Conservation (phyloP, 1,140 invertebrate genomes). For the Macrosteles quadrilineatus region DNA sequence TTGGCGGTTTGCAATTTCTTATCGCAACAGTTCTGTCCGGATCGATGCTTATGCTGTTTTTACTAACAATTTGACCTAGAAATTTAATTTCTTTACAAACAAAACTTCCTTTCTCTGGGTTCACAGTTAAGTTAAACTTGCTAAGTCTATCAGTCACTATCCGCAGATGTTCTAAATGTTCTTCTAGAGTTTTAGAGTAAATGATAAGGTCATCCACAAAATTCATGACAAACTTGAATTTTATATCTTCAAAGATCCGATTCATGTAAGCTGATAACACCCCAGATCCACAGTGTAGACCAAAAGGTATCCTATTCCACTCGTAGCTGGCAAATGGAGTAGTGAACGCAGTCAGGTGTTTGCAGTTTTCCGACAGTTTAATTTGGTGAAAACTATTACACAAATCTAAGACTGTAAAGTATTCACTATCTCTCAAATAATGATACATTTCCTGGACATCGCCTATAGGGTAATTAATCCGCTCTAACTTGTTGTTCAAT, state of each 20-base stretch:
- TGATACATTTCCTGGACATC: neutral
- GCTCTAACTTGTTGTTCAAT: neutral
- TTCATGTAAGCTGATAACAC: neutral
- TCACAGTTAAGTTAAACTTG: neutral
- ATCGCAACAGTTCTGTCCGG: neutral
- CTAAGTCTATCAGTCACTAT: neutral
- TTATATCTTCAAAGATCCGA: neutral
- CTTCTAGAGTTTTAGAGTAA: neutral
- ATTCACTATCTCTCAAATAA: neutral
- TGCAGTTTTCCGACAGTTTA: too few relatives aligned
- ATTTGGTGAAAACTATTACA: slow-evolving; percentile 4
- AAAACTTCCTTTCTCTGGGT: neutral
- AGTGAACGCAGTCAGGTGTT: too few relatives aligned
- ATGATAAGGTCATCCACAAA: slow-evolving; percentile 4
- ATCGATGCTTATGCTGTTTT: neutral
- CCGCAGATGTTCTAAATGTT: neutral
- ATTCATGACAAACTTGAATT: neutral
- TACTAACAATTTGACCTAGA: neutral
- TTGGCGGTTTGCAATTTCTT: too few relatives aligned
- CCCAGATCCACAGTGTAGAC: neutral
- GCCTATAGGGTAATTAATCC: neutral
- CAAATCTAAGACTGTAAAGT: neutral
- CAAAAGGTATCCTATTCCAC: neutral
- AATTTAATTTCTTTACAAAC: neutral
- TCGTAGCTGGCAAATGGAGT: too few relatives aligned